These are phyloP conservation scores for Zoanthus solanderi DNA, from an alignment of 92 coral and sea anemone genomes.

Conservation along the genomic window DNA sequence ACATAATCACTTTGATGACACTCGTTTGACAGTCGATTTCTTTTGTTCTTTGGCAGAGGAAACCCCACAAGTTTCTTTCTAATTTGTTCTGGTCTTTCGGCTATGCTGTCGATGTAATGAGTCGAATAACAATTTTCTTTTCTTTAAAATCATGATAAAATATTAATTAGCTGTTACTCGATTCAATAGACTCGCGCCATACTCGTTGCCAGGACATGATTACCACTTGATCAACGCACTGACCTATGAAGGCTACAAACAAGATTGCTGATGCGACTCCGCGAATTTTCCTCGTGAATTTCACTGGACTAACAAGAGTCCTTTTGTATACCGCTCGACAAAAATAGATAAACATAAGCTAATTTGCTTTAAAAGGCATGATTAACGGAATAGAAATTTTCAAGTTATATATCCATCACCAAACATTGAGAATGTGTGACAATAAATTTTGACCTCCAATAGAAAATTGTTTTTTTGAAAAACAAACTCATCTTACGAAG, in stretches of 20 bases:
- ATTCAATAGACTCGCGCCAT: constrained; percentile 72
- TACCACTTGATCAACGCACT: not conserved
- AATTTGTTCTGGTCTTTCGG: constrained; percentile 11
- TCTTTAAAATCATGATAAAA: constrained; percentile 52
- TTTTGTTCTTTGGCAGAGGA: constrained; percentile 53
- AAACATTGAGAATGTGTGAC: not conserved
- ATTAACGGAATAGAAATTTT: not conserved
- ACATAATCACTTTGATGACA: constrained; percentile 50
- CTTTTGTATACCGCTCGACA: no score
- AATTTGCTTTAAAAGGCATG: not conserved
- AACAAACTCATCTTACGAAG: not conserved
- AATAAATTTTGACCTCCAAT: not conserved
- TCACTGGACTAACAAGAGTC: not conserved
- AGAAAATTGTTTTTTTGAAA: not conserved
- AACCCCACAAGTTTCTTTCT: constrained; percentile 50
- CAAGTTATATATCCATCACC: not conserved
- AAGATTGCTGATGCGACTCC: not conserved
- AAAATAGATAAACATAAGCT: not conserved
- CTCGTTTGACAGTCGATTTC: constrained; percentile 40
- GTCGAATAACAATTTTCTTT: constrained; percentile 58
- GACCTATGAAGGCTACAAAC: not conserved
- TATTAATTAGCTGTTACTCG: constrained; percentile 60
- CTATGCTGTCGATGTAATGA: constrained; percentile 37
- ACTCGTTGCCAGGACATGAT: constrained; percentile 51
- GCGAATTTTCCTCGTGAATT: not conserved